These are phyloP conservation scores for Xestia c-nigrum DNA, from an alignment of 2,888 invertebrate genomes.

Conservation along the genomic window DNA sequence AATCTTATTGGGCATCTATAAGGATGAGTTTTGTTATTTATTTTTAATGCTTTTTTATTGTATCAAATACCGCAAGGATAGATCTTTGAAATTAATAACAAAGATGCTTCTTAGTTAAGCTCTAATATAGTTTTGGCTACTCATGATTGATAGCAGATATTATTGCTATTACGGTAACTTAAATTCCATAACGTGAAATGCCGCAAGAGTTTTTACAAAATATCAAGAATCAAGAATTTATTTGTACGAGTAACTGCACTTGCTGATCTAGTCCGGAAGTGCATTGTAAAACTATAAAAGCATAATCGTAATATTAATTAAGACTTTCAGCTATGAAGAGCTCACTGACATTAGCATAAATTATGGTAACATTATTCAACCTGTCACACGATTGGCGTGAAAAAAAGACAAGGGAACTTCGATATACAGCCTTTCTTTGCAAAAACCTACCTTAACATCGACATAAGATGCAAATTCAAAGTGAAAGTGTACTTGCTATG, in stretches of 20 bases:
- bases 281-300: slow-evolving; percentile 32
- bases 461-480: slow-evolving; percentile 78
- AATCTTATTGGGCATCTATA: slow-evolving; percentile 73
- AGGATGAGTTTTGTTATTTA: slow-evolving; percentile 67
- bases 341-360: slow-evolving; percentile 6
- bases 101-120: background rate
- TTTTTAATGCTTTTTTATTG: slow-evolving; percentile 46
- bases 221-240: background rate
- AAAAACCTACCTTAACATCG: slow-evolving; percentile 44
- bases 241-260: slow-evolving; percentile 12
- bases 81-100: slow-evolving; percentile 26
- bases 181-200: slow-evolving; percentile 31
- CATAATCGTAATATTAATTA: slow-evolving; percentile 26
- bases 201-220: slow-evolving; percentile 35
- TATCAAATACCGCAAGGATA: slow-evolving; percentile 38
- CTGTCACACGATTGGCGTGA: slow-evolving; percentile 42
- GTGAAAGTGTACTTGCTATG: slow-evolving; percentile 82
- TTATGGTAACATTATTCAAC: slow-evolving; percentile 21
- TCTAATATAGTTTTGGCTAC: slow-evolving; percentile 22
- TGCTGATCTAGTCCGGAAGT: slow-evolving; percentile 9
- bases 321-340: slow-evolving; percentile 3
- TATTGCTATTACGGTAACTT: slow-evolving; percentile 36
- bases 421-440: slow-evolving; percentile 50
- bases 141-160: slow-evolving; percentile 44
- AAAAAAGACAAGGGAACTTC: slow-evolving; percentile 42